Evolutionary conservation across 2,888 invertebrate species (phyloP), one percentile per base, ranked within the genome.

Genomic region (Volucella zonaria): DNA sequence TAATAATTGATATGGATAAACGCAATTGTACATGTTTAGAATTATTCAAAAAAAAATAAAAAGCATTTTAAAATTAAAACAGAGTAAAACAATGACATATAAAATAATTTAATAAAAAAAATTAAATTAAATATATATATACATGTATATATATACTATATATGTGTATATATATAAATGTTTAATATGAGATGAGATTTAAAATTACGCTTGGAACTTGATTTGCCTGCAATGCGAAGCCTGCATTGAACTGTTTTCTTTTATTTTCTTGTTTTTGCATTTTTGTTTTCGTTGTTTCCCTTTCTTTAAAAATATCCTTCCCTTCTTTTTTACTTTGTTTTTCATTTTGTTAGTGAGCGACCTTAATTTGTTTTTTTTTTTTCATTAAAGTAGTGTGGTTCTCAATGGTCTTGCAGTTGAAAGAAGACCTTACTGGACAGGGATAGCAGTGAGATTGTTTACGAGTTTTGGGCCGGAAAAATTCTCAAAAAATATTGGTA

Each of bases 121-220:
- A 40, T 15, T 59, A 52, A 77, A 47, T 8, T 64, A 62, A 67
- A 54, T 58, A 51, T 64, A 18, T 66, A 49, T 40, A 56, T 62
- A 31, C 38, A 56, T 67, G 4, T 43, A 43, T 67, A 18, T 15
- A 8, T 62, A 14, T 31, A 8, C 51, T 23, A 2, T 23, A 23
- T 23, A 23, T 23, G 12, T 10, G 3, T 54, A 12, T 45, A n/a
- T 42, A 31, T 74, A 45, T 6, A 31, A 31, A 31, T 31, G 31
- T 31, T 31, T 31, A 31, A 31, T 64, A 85, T 81, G 83, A 81
- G 76, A 85, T 85, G 85, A 81, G 76, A 76, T 85, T 85, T 81
- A 81, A 85, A 68, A 85, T 85, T 85, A 85, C 76, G 81, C 80
- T 76, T 85, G 80, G 81, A 85, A 81, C 80, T 81, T 81, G 66